These are phyloP conservation scores for Unio pictorum DNA, from an alignment of 2,888 invertebrate species.

Conservation along the genomic window DNA sequence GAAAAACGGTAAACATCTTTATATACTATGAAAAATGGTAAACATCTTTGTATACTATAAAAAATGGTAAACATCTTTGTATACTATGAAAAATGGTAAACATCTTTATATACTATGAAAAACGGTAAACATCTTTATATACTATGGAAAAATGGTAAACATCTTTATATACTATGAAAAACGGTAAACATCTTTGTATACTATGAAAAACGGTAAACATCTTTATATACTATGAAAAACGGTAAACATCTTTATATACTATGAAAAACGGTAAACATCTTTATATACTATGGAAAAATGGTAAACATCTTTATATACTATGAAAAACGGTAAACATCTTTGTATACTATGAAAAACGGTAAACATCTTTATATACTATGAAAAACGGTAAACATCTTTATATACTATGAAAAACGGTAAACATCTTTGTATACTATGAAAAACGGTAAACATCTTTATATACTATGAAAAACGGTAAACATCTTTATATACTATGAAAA, in stretches of 20 bases:
- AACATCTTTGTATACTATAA: conserved; percentile 6
- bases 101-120: background rate
- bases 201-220: conserved; percentile 56
- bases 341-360: background rate
- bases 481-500: conserved; percentile 55
- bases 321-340: conserved; percentile 48
- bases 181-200: no score
- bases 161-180: background rate
- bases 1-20: no score
- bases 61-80: no score
- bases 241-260: no score
- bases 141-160: conserved; percentile 58
- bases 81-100: conserved; percentile 58
- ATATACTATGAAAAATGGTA: conserved; percentile 58
- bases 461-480: no score
- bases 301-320: no score
- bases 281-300: background rate
- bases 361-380: no score
- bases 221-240: background rate
- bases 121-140: no score
- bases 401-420: no score
- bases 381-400: conserved; percentile 46
- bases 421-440: conserved; percentile 55
- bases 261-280: conserved; percentile 52
- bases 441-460: conserved; percentile 43